Base-by-base conservation (phyloP, 23 tunicate species). In the Halocynthia aurantium region DNA sequence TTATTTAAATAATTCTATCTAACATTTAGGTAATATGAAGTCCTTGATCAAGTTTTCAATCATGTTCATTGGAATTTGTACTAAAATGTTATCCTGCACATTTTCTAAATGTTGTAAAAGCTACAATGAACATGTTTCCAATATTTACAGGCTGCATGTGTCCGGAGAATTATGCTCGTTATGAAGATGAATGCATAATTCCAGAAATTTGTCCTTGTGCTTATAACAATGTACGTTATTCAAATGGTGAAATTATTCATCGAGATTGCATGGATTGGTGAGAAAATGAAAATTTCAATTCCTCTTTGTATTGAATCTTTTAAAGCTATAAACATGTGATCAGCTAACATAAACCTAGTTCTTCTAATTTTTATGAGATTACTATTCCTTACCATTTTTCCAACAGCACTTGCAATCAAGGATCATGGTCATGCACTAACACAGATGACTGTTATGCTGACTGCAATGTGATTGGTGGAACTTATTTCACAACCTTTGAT, bases 351-450 rank as follows among this genome's bases (percentile, higher is more conserved):
- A 31, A 31, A 31, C 44, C 44, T 31, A 31, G 44, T 31, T 31
- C 44, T 31, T 31, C 44, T 31, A 31, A 31, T 31, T 31, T 31
- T 31, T 31, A 31, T 31, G 44, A 31, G 44, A 31, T 31, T 31
- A 4, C 44, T 0, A 31, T 31, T 31, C 44, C 44, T 31, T 31
- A 0, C 44, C 1, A 31, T 31, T 31, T 0, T 31, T 31, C 4
- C 44, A 31, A 31, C 80, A 85, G 90, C 74, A 85, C 71, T 10
- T 85, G 90, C 57, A 44, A n/a, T 7, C 7, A 52, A 8, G 84
- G 90, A 22, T 53, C 55, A 52, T 80, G 84, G 90, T 10, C 54
- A 10, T 85, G 90, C 57, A 85, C 84, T 0, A 40, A 56, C 11
- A 54, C 18, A 22, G n/a, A 64, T 52, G 8, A 58, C 15, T 83